phyloP scores from a whole-genome alignment of 92 coral and sea anemone genomes.

The Isaurus tuberculatus region DNA sequence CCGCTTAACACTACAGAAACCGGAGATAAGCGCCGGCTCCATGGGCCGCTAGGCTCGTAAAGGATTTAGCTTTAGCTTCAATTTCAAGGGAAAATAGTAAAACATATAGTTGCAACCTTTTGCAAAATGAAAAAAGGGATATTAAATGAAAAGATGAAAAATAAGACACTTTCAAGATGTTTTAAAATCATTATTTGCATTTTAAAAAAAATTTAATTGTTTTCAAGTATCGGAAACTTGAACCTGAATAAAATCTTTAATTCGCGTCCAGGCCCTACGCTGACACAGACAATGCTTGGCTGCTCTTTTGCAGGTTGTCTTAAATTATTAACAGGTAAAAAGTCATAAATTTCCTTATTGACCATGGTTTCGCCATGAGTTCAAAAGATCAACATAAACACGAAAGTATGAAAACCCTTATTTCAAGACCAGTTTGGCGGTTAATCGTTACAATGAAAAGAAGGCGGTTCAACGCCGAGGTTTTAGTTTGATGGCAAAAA shows the following conservation, averaged over 20 bases:
- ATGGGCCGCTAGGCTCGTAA: too few species aligned
- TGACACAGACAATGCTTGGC: not conserved
- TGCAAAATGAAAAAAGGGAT: not conserved
- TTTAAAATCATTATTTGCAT: too few species aligned
- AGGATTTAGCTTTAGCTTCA: too few species aligned
- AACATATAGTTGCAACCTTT: not conserved
- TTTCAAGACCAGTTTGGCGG: not conserved
- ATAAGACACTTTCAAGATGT: too few species aligned
- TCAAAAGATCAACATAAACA: slow-evolving; percentile 38
- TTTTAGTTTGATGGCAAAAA: not conserved
- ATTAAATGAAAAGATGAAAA: not conserved
- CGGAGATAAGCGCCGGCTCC: too few species aligned
- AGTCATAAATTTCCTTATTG: slow-evolving; percentile 1
- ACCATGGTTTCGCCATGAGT: not conserved
- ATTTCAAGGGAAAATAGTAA: not conserved
- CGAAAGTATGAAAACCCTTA: not conserved
- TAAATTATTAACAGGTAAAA: slow-evolving; percentile 20
- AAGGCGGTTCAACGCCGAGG: not conserved
- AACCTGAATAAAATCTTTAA: not conserved
- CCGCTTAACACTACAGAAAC: too few species aligned
- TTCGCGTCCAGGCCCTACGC: slow-evolving; percentile 4
- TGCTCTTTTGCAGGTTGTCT: slow-evolving; percentile 1
- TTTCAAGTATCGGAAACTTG: not conserved
- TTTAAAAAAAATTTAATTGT: not conserved
- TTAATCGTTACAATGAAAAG: not conserved